A percentile compares a stretch with the other conserved stretches of the same genome.
phyloP scores from a whole-genome alignment of 2,888 invertebrate species.

The Amiota minor region DNA sequence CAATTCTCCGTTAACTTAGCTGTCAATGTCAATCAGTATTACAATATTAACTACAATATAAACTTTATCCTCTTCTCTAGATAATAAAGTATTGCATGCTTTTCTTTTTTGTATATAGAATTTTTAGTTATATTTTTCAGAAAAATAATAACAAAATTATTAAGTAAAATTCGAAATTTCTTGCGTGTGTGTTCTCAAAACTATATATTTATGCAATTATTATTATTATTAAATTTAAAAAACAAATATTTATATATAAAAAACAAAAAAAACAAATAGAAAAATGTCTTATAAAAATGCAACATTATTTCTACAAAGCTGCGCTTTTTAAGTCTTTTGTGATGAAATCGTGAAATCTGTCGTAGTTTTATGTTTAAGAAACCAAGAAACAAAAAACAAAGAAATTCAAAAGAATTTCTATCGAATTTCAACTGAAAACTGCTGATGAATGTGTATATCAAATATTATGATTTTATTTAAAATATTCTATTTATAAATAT shows the following conservation, averaged over 20 bases:
- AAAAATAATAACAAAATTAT: background rate
- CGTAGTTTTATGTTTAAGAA: background rate
- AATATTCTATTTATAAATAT: conserved; percentile 18
- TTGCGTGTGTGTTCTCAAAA: conserved; percentile 62
- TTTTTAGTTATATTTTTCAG: conserved; percentile 6
- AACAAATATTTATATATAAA: background rate
- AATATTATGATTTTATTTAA: conserved; percentile 15
- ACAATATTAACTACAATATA: background rate
- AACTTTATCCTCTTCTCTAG: background rate
- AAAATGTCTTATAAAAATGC: conserved; percentile 3
- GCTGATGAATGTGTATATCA: conserved; percentile 7
- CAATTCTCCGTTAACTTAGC: too few species aligned
- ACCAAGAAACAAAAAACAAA: background rate
- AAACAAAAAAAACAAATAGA: too few species aligned
- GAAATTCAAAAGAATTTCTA: background rate
- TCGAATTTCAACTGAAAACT: background rate
- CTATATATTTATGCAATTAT: conserved; percentile 22
- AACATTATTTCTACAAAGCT: background rate
- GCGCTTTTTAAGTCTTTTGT: conserved; percentile 5
- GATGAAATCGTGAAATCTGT: conserved; percentile 7
- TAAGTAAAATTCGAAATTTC: conserved; percentile 6
- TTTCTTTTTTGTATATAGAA: conserved; percentile 12
- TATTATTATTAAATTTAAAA: background rate
- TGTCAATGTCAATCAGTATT: too few species aligned
- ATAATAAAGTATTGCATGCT: conserved; percentile 45